phyloP scores from a whole-genome alignment of 92 coral and sea anemone genomes.

The Paragorgia papillata region DNA sequence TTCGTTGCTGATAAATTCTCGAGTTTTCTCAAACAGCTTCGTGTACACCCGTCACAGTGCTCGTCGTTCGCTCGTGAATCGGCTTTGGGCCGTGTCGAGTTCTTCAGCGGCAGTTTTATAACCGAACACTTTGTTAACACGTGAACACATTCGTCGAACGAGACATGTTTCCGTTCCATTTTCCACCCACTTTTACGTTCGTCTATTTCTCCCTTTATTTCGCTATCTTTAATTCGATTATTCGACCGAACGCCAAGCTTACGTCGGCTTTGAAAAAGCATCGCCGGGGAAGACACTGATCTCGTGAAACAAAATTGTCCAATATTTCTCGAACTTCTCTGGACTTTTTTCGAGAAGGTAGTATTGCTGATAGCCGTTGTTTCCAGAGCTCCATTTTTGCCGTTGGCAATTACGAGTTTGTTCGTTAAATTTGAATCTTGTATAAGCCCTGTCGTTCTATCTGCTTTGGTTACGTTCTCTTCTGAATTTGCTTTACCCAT shows the following conservation, averaged over 20 bases:
- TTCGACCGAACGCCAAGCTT: not conserved
- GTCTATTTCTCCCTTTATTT: not conserved
- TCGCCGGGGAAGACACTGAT: not conserved
- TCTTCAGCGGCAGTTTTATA: slow-evolving; percentile 25
- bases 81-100: not conserved
- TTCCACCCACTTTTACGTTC: not conserved
- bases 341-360: not conserved
- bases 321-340: not conserved
- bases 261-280: not conserved
- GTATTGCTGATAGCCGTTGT: not conserved
- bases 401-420: not conserved
- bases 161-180: not conserved
- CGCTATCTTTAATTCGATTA: not conserved
- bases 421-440: not conserved
- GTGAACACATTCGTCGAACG: slow-evolving; percentile 38
- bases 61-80: not conserved
- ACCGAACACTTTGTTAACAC: slow-evolving; percentile 35
- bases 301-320: not conserved
- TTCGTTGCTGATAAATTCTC: not conserved
- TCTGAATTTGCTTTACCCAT: not conserved
- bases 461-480: not conserved
- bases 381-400: not conserved
- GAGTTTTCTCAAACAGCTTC: slow-evolving; percentile 6
- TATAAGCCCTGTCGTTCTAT: not conserved
- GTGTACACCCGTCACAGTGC: not conserved